These are phyloP conservation scores for Benitochromis conjunctus DNA, from an alignment of 2,113 vertebrate genomes.

Conservation along the genomic window DNA sequence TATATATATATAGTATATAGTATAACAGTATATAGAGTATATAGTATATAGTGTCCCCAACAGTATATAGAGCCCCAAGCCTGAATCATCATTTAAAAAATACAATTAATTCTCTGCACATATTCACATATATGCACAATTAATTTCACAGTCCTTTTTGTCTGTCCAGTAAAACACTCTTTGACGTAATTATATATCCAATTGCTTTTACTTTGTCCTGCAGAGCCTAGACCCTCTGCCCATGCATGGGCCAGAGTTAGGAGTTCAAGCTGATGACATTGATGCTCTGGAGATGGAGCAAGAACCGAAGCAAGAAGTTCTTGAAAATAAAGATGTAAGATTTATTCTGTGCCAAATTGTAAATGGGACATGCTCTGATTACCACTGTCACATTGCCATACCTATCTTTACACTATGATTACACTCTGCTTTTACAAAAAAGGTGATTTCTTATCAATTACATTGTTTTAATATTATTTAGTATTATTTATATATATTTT, in stretches of 20 bases:
- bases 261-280: conserved; percentile 83
- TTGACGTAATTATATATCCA: not conserved
- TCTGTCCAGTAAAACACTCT: not conserved
- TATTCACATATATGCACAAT: not conserved
- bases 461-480: not conserved
- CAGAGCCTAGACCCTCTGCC: conserved; percentile 96
- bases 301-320: conserved; percentile 88
- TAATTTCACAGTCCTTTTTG: not conserved
- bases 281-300: conserved; percentile 84
- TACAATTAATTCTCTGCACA: not conserved
- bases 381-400: not conserved
- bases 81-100: not conserved
- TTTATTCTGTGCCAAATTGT: not conserved
- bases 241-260: conserved; percentile 84
- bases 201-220: not conserved
- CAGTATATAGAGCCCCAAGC: not conserved
- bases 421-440: not conserved
- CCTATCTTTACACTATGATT: not conserved
- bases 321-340: conserved; percentile 94
- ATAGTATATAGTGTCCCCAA: not conserved
- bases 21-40: too few relatives aligned
- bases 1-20: too few relatives aligned
- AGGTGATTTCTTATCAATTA: not conserved
- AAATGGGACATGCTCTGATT: not conserved
- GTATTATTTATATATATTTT: not conserved